Evolutionary conservation across 2,888 invertebrate species (phyloP).

Genomic region (Andrena marginata): DNA sequence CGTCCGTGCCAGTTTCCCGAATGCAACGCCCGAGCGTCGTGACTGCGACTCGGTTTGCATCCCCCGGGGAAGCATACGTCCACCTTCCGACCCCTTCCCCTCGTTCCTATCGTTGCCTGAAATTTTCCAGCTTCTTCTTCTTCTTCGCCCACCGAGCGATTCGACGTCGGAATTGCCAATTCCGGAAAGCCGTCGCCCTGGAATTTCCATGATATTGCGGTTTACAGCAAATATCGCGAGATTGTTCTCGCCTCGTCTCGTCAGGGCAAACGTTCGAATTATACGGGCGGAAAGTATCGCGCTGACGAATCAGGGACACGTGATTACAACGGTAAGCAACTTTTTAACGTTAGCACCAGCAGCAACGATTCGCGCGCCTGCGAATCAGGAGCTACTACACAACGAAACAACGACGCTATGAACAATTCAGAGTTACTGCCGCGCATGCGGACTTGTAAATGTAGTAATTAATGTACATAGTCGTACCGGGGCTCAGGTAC

Average conservation of each 20-base stretch:
- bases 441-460: conserved; percentile 53
- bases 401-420: conserved; percentile 34
- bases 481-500: neutral
- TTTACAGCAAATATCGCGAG: neutral
- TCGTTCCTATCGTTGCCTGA: conserved; percentile 10
- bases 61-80: conserved; percentile 43
- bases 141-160: neutral
- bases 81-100: conserved; percentile 2
- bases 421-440: conserved; percentile 49
- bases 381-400: neutral
- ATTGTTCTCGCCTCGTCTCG: neutral
- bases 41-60: conserved; percentile 29
- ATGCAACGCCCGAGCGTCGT: conserved; percentile 46
- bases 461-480: conserved; percentile 61
- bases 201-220: neutral
- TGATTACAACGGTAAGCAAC: neutral
- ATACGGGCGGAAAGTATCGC: neutral
- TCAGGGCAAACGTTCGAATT: neutral
- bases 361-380: neutral
- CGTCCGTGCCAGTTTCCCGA: conserved; percentile 59
- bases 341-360: neutral
- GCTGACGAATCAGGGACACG: neutral
- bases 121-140: conserved; percentile 15
- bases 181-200: neutral
- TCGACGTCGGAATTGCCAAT: neutral